Conservation (phyloP, 2,797 vertebrate genomes). For the Capromys pilorides region DNA sequence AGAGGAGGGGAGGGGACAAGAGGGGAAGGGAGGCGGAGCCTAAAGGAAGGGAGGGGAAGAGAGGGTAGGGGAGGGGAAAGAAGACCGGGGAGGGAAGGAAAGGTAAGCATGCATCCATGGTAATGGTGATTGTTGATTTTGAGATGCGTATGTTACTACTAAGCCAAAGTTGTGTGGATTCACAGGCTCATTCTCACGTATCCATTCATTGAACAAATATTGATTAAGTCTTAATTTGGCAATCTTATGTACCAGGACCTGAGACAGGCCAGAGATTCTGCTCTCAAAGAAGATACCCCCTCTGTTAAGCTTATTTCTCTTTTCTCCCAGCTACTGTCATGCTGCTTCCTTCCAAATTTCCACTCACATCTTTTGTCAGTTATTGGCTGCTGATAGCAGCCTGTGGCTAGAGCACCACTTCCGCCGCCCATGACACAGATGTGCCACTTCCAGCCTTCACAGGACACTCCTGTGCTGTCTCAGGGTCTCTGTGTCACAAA, state of each 20-base stretch:
- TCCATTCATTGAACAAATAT: neutral
- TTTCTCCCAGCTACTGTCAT: neutral
- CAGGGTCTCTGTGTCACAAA: neutral
- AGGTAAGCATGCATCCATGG: no score
- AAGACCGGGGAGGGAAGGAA: no score
- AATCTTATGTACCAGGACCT: no score
- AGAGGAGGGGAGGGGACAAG: no score
- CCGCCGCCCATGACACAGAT: neutral
- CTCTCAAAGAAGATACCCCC: neutral
- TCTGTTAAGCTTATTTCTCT: neutral
- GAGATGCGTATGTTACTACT: neutral
- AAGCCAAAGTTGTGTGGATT: neutral
- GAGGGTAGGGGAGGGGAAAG: no score
- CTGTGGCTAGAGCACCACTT: slow-evolving; percentile 34
- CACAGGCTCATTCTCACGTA: neutral
- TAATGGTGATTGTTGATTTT: neutral
- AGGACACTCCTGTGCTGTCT: neutral
- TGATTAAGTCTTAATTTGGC: neutral
- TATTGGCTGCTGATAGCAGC: neutral
- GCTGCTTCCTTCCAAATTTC: slow-evolving; percentile 1
- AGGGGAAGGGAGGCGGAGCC: no score
- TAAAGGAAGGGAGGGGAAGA: no score
- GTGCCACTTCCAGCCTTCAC: neutral
- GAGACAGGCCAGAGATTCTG: neutral
- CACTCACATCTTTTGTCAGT: neutral